Evolutionary conservation across 2,797 vertebrate species (phyloP), one percentile per base, ranked within the genome.

Genomic region (Arrhamphus sclerolepis): DNA sequence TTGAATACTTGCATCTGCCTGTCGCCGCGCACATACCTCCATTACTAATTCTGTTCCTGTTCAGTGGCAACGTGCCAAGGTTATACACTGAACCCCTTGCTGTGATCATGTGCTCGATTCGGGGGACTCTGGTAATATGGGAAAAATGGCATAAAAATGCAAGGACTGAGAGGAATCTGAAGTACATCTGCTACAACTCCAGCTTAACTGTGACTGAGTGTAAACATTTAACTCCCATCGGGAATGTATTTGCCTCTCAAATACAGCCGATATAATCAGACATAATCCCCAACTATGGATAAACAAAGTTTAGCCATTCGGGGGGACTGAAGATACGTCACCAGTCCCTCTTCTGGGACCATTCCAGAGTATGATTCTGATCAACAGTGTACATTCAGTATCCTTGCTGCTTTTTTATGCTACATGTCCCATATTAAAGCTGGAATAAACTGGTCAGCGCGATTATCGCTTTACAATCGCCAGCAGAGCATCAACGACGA

Each of bases 381-480:
- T 11, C 50, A 10, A 46, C 48, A 14, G 19, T 46, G 31, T 16
- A 38, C 18, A 7, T 19, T 40, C 7, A 41, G 6, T 41, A 0
- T 31, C 46, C 49, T 4, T 77, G 43, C 54, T 64, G 46, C 49
- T 60, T 82, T 85, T 89, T 82, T 75, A 88, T 87, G 88, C 85
- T 74, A 46, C 70, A 49, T 44, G 64, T 91, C 89, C 89, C 90
- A 89, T 89, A 92, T 92, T 91, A 92, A 88, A 13, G 80, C 77
- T 89, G 80, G 82, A 89, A 89, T 86, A 88, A 89, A 92, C 83
- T 91, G 83, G 78, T 56, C 31, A 34, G 63, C 17, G 55, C 39
- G 46, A 70, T 76, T 24, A 63, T 61, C 16, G 39, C 41, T 54
- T 50, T 22, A 60, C 64, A 64, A 60, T 79, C 56, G 63, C 77